Percentiles rank a stretch among this genome's conserved stretches.
Evolutionary conservation across 1,140 invertebrate genomes (phyloP).

Genomic region (Helicorthomorpha holstii): DNA sequence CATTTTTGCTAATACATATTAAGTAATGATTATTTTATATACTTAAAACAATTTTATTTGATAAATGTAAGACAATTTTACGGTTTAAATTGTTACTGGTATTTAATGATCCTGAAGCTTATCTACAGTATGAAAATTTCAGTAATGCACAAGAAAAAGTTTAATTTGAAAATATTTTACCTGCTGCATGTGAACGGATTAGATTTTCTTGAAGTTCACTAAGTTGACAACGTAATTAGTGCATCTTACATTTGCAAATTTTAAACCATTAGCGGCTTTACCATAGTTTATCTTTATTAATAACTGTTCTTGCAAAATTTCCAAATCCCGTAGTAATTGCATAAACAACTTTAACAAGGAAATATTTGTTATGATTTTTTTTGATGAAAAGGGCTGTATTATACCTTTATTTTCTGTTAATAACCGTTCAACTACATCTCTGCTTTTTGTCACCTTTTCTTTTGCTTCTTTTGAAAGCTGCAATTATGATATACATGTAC

Average conservation of each 20-base stretch:
- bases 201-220: constrained; percentile 50
- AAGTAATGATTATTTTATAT: too few relatives aligned
- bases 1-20: too few relatives aligned
- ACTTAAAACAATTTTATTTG: too few relatives aligned
- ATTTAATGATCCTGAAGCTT: too few relatives aligned
- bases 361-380: not conserved
- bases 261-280: constrained; percentile 19
- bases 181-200: constrained; percentile 49
- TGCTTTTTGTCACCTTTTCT: constrained; percentile 32
- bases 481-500: not conserved
- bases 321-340: constrained; percentile 63
- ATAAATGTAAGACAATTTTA: too few relatives aligned
- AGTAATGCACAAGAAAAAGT: not conserved
- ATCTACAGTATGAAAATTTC: too few relatives aligned
- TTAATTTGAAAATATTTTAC: constrained; percentile 8
- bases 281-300: constrained; percentile 40
- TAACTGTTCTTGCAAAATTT: constrained; percentile 45
- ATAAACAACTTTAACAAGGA: constrained; percentile 39
- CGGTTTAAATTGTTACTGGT: too few relatives aligned
- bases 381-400: constrained; percentile 4
- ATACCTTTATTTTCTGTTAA: constrained; percentile 40
- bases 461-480: constrained; percentile 37
- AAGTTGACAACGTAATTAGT: constrained; percentile 17
- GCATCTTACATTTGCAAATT: not conserved
- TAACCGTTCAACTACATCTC: constrained; percentile 41